Base-by-base conservation (phyloP, 2,797 vertebrate genomes). In the Bradypodion ventrale region DNA sequence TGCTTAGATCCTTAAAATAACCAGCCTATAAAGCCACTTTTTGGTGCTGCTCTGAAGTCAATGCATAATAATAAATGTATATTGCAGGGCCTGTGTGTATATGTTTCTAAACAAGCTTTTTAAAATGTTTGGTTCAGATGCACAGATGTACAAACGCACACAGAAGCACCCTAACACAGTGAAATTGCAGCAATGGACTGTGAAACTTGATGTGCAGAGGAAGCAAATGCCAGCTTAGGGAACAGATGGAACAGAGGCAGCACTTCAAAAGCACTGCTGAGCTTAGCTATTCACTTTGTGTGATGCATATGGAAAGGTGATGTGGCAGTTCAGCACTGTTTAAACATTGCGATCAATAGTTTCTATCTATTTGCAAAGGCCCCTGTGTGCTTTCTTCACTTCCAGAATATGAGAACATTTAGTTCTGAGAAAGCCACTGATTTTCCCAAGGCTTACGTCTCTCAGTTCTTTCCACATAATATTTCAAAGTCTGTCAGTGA, bases 381-480 rank as follows among this genome's bases (percentile, higher is more conserved):
- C 27, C 29, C 32, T 59, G 44, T 82, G 0, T 73, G 60, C 82
- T 86, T 52, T 0, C 0, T 19, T 69, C 42, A 86, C 78, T 75
- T 79, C 52, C 29, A 80, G 52, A 6, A 37, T 3, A 78, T 70
- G 79, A 88, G 13, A 27, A 85, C 2, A 9, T 80, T 69, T 62
- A 37, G 60, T 85, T 86, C 82, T 90, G 85, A 89, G 84, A 78
- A 78, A 16, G 56, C n/a, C 62, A 49, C 44, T 68, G 69, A 68
- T 29, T 29, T 44, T 68, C 49, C 46, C 12, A 56, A 35, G 44
- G 62, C 19, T 37, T 21, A 40, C 7, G 4, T 76, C 46, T 52
- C 29, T 69, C 27, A 27, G 7, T 56, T 37, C 52, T 69, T 80
- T 59, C 32, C 23, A 19, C 46, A n/a, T 10, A 68, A 13, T n/a